A percentile compares a stretch with the other conserved stretches of the same genome.
phyloP scores from a whole-genome alignment of 2,888 invertebrate genomes.

The Lypha dubia region DNA sequence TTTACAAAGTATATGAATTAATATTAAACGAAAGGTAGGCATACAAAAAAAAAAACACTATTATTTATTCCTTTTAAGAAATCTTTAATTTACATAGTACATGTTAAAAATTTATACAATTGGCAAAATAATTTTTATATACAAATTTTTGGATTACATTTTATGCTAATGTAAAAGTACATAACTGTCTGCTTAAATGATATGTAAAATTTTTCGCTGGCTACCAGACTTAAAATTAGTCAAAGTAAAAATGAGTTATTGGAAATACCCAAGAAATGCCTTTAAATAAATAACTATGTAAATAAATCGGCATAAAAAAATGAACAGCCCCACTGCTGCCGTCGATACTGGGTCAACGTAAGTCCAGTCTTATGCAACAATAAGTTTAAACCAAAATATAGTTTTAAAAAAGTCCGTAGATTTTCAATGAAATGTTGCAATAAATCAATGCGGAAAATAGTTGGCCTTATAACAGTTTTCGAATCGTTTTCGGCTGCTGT shows the following conservation, averaged over 20 bases:
- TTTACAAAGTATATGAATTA: constrained; percentile 44
- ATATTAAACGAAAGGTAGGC: constrained; percentile 65
- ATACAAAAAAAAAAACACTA: constrained; percentile 18
- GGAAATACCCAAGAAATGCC: background rate
- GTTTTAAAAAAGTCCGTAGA: no score
- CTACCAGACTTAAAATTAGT: constrained; percentile 11
- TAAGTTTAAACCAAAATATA: no score
- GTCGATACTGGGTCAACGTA: no score
- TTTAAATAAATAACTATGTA: no score
- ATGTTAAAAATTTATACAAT: constrained; percentile 37
- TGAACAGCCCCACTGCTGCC: no score
- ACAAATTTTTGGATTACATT: constrained; percentile 22
- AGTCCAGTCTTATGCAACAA: no score
- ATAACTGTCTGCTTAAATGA: no score
- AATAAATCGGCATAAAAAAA: no score
- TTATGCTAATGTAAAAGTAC: background rate
- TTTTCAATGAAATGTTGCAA: no score
- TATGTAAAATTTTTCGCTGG: background rate
- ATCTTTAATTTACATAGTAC: constrained; percentile 24
- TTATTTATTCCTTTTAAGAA: background rate
- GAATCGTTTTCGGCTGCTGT: no score
- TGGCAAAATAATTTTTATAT: constrained; percentile 41
- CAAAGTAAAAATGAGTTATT: background rate
- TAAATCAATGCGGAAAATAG: no score
- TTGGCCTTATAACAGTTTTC: no score